Percentiles rank a stretch among this genome's conserved stretches.
These are phyloP conservation scores for Syngnathus floridae DNA, from an alignment of 2,113 vertebrate species.

Conservation along the genomic window DNA sequence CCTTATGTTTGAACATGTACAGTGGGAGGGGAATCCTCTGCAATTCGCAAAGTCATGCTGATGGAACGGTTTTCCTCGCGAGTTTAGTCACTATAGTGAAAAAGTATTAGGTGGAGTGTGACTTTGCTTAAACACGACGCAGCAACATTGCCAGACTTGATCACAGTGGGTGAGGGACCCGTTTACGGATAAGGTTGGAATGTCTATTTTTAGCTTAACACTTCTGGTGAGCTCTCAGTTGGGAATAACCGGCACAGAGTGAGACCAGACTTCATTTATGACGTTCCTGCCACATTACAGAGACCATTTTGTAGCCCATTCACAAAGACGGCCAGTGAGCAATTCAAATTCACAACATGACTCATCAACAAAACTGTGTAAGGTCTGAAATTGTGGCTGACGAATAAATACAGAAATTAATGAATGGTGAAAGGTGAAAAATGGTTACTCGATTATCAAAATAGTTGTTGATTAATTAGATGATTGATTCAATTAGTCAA, in stretches of 20 bases:
- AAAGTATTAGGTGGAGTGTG: background rate
- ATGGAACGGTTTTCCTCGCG: slow-evolving; percentile 37
- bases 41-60: slow-evolving; percentile 58
- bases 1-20: slow-evolving; percentile 17
- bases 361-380: background rate
- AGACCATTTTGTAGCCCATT: background rate
- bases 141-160: background rate
- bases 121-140: background rate
- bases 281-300: background rate
- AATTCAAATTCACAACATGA: background rate
- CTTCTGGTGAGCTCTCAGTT: background rate
- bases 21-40: slow-evolving; percentile 19
- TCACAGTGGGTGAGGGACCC: slow-evolving; percentile 1
- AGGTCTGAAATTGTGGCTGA: background rate
- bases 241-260: background rate
- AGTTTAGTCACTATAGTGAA: slow-evolving; percentile 5
- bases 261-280: background rate
- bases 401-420: too few relatives aligned
- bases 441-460: too few relatives aligned
- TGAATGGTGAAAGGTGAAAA: too few relatives aligned
- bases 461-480: too few relatives aligned
- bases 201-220: slow-evolving; percentile 4
- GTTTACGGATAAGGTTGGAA: background rate
- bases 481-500: too few relatives aligned
- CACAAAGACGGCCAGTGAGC: too few relatives aligned